These are phyloP conservation scores for Chaenogobius annularis DNA, from an alignment of 2,113 vertebrate species.

Conservation along the genomic window DNA sequence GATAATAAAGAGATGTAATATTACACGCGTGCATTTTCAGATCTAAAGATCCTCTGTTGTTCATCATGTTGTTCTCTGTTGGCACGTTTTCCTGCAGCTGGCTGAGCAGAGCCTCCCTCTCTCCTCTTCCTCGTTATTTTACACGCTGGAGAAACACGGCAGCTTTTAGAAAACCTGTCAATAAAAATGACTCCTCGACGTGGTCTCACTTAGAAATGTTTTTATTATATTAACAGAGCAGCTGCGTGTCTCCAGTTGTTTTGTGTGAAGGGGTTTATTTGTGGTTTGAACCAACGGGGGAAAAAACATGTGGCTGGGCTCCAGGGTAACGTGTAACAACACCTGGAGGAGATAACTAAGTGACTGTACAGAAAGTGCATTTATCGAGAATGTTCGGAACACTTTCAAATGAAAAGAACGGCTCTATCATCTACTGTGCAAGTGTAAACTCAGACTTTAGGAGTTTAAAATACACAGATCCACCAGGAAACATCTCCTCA, in stretches of 20 bases:
- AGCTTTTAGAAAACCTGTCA: slow-evolving; percentile 52
- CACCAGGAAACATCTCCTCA: no score
- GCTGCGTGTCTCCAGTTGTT: slow-evolving; percentile 34
- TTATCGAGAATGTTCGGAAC: no score
- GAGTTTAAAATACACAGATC: no score
- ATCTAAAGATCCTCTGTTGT: background rate
- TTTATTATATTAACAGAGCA: slow-evolving; percentile 42
- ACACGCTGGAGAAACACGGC: slow-evolving; percentile 18
- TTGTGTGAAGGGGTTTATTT: slow-evolving; percentile 38
- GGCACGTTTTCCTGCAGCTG: slow-evolving; percentile 18
- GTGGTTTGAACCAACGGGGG: slow-evolving; percentile 28
- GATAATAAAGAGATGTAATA: no score
- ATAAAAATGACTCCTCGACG: slow-evolving; percentile 41
- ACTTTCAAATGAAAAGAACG: no score
- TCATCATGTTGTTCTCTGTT: slow-evolving; percentile 14
- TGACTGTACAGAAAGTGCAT: background rate
- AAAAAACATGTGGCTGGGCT: slow-evolving; percentile 26
- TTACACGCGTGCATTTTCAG: no score
- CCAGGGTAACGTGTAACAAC: slow-evolving; percentile 31
- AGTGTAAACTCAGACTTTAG: no score
- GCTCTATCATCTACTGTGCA: no score
- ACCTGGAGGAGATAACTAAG: slow-evolving; percentile 16
- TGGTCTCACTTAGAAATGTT: slow-evolving; percentile 15
- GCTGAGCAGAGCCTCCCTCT: slow-evolving; percentile 7
- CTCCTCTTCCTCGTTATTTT: slow-evolving; percentile 9